Evolutionary conservation across 2,113 vertebrate genomes (phyloP).

Genomic region (Galbula dea): DNA sequence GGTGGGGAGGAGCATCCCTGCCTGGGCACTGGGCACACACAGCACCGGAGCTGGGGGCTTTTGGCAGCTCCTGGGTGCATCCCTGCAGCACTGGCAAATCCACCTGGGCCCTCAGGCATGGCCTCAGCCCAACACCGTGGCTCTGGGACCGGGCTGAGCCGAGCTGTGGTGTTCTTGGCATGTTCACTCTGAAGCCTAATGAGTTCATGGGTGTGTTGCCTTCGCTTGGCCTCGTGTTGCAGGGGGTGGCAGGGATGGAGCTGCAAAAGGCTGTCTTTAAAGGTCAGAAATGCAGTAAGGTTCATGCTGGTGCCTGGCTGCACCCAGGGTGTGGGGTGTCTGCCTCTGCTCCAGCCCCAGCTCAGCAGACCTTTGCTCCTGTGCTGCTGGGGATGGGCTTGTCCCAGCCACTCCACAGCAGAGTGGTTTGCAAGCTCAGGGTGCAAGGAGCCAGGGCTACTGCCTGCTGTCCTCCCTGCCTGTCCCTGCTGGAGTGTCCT

Average conservation of each 20-base stretch:
- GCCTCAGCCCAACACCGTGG: accelerated
- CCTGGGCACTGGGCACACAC: accelerated
- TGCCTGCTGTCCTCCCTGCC: neutral
- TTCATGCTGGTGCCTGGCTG: accelerated
- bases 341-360: neutral
- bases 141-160: neutral
- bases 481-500: neutral
- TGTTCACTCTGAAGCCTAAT: neutral
- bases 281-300: neutral
- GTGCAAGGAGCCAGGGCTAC: neutral
- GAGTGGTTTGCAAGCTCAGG: neutral
- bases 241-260: neutral
- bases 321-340: accelerated
- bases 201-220: accelerated
- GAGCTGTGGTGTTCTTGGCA: accelerated
- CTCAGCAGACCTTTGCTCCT: accelerated
- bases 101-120: accelerated
- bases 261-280: neutral
- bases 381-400: accelerated
- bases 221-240: neutral
- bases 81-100: neutral
- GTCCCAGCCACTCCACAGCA: accelerated
- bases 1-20: neutral
- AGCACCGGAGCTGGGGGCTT: neutral
- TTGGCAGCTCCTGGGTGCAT: neutral